Evolutionary conservation across 2,113 vertebrate genomes (phyloP), one percentile per base, ranked within the genome.

Genomic region (Seriola aureovittata): DNA sequence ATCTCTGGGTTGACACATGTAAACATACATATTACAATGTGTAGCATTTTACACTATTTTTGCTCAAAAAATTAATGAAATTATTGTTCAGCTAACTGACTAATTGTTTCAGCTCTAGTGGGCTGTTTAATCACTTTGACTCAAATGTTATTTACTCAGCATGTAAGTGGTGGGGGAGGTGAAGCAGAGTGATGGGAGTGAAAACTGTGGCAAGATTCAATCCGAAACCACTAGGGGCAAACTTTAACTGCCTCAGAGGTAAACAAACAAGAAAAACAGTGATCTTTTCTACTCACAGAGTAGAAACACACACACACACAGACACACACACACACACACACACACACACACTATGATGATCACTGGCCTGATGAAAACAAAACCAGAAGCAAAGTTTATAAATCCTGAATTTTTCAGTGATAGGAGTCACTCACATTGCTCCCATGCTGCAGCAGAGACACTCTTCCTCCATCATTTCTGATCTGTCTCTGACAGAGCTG

Each of bases 41-140:
- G 14, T 1, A 17, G 14, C 21, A 32, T 42, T 48, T 65, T 71
- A 50, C n/a, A 48, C 52, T 29, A 32, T 23, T 54, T 70, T 42
- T 46, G 42, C n/a, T 50, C 48, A 3, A 68, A 57, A 38, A n/a
- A 8, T 21, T 1, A 68, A 5, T 32, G 10, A 58, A 63, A 76
- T 23, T 11, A 60, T 46, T 36, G 64, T 74, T 50, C 2, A 21
- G 62, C 64, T 42, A 46, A 76, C 14, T 11, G 29, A 64, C 42
- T 76, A 80, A 85, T 80, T 58, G 34, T 62, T 82, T 83, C 34
- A 38, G 36, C 78, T 81, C 54, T 16, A 62, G 19, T n/a, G 54
- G 21, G 34, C n/a, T 50, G 44, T 71, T 87, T 71, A 62, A 58
- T 79, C 62, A 69, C 38, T 36, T 76, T 57, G n/a, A 67, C 44